Evolutionary conservation across 2,797 vertebrate species (phyloP).

Genomic region (Perodicticus potto): DNA sequence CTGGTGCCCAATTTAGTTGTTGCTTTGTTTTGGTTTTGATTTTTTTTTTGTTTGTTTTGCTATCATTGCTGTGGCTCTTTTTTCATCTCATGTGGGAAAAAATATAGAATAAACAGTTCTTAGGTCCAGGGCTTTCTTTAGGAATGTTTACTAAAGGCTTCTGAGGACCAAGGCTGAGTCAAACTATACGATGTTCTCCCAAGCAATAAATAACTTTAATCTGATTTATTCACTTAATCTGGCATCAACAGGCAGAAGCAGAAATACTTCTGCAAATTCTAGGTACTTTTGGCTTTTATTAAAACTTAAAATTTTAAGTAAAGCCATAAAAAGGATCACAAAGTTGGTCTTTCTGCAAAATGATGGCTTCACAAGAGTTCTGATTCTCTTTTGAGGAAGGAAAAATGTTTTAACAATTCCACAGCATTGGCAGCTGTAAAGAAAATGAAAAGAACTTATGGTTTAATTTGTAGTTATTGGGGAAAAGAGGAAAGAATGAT

Average conservation of each 20-base stretch:
- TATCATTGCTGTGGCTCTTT: not conserved
- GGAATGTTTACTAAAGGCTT: constrained; percentile 65
- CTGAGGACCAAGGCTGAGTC: constrained; percentile 29
- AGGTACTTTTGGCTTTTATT: constrained; percentile 63
- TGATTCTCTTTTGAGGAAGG: constrained; percentile 13
- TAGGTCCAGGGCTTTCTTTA: constrained; percentile 31
- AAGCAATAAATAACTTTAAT: constrained; percentile 79
- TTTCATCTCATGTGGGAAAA: constrained; percentile 28
- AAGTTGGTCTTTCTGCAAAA: constrained; percentile 64
- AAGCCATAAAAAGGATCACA: constrained; percentile 30
- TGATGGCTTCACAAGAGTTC: constrained; percentile 12
- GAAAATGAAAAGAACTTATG: constrained; percentile 40
- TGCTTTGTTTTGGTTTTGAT: not conserved
- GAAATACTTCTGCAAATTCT: constrained; percentile 62
- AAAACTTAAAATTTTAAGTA: constrained; percentile 58
- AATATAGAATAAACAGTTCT: constrained; percentile 53
- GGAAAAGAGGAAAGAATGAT: not conserved
- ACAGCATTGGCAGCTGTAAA: not conserved
- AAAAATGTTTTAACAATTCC: constrained; percentile 45
- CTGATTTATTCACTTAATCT: constrained; percentile 77
- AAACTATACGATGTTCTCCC: constrained; percentile 69
- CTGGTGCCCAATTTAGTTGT: not conserved
- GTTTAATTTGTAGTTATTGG: constrained; percentile 50
- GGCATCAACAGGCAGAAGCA: constrained; percentile 60
- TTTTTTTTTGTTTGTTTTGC: not conserved